Base-by-base conservation (phyloP, 2,888 invertebrate genomes). In the Gisinianus flammeolus region DNA sequence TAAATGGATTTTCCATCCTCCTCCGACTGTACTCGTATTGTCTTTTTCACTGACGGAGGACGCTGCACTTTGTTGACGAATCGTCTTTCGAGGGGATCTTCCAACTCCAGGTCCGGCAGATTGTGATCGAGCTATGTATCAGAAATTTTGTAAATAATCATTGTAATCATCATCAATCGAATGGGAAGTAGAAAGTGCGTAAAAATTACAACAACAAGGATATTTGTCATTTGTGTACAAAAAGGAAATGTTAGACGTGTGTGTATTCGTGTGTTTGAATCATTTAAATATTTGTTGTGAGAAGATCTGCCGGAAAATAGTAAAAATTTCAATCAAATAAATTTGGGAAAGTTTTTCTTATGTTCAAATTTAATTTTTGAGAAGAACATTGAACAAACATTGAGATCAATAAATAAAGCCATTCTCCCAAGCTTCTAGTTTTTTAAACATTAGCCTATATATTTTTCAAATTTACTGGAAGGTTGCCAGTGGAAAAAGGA, bases 61-160 rank as follows among this genome's bases (percentile, higher is more conserved):
- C 76, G 84, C 81, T 62, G 81, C 77, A 71, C 83, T 82, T 76
- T 77, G 79, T 30, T 84, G 82, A 73, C 83, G 81, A 81, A 80
- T 82, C 76, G 83, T 74, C 79, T 83, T 84, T 66, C 83, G 79
- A 71, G 83, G 84, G 74, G 83, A 82, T 62, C 81, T 79, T 80
- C 82, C 81, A 6, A 88, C 88, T n/a, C n/a, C 10, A 67, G 92
- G 92, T 82, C 92, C 92, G 85, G 92, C 91, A 79, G 92, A 92
- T 87, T 92, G 91, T 78, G 92, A 92, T 85, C 92, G 91, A 86
- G 89, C 91, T 89, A 85, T 81, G 54, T 78, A 77, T 24, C 44
- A 73, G 19, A 56, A 56, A 56, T 35, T 35, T 35, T 5, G 35
- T 35, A 35, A 5, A 35, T 35, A 35, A 8, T 8, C 12, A 35